Evolutionary conservation across 2,113 vertebrate genomes (phyloP), one percentile per base, ranked within the genome.

Genomic region (Neotragus moschatus): DNA sequence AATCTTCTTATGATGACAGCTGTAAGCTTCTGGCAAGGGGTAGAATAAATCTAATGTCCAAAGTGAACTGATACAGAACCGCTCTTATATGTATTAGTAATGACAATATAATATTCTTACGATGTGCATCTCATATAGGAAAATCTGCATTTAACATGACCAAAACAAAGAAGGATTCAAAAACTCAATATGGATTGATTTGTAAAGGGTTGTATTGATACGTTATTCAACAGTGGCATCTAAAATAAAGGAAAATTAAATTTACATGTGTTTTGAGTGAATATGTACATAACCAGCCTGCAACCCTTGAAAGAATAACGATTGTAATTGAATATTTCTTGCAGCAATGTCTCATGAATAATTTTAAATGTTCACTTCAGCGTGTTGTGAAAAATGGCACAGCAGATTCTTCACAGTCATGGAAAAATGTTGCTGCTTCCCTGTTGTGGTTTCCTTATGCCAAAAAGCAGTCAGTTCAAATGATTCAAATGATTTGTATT

Each of bases 1-100:
- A 97, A 16, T 96, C 85, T 73, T 70, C 36, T 92, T 94, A 92
- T 56, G 79, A 88, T 61, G 63, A 43, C 73, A 97, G 94, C 15
- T 43, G 11, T 55, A 66, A 93, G 77, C 26, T 90, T 86, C 51
- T 47, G 45, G 17, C 86, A 89, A 61, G 4, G 3, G 1, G 15
- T 51, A 87, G 14, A 91, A 36, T 85, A 94, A 93, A 95, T 66
- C 84, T 92, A 93, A 79, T 89, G 47, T 55, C 8, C 30, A 87
- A 73, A 87, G 23, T 70, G n/a, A 97, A 61, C 86, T 94, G 58
- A 86, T 85, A 84, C 19, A 51, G 7, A 84, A 93, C 13, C 61
- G 1, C 60, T 88, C 66, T 85, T 81, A 47, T 80, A 36, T 47
- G 51, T n/a, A 63, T 90, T 94, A 82, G 13, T 53, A 73, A 8